Evolutionary conservation across 2,888 invertebrate genomes (phyloP).

Genomic region (Pinctada fucata): DNA sequence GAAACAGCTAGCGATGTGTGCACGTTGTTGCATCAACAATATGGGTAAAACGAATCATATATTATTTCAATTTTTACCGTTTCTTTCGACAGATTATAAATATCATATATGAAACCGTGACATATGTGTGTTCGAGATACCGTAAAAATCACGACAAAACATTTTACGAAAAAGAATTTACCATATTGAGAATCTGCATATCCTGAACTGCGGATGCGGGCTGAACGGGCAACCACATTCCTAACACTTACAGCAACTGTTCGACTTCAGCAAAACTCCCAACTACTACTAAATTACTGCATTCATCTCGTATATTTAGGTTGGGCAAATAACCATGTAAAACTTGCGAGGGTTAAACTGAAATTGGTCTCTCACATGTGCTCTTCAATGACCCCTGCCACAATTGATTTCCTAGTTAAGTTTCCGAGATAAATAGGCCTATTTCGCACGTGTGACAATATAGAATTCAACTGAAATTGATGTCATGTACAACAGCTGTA

Average conservation of each 20-base stretch:
- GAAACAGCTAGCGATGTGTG: too few species aligned
- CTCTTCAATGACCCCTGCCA: not conserved
- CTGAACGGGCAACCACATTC: conserved; percentile 27
- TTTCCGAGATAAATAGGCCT: conserved; percentile 3
- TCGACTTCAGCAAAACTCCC: conserved; percentile 16
- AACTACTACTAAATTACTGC: not conserved
- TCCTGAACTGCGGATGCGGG: conserved; percentile 16
- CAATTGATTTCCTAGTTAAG: conserved; percentile 13
- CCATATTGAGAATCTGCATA: conserved; percentile 27
- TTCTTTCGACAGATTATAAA: too few species aligned
- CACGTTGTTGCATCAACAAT: too few species aligned
- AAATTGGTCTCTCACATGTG: conserved; percentile 1
- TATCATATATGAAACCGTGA: too few species aligned
- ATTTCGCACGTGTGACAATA: conserved; percentile 8
- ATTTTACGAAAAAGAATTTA: not conserved
- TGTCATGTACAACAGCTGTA: conserved; percentile 23
- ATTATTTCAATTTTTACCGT: too few species aligned
- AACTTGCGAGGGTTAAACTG: conserved; percentile 5
- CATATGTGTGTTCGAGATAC: too few species aligned
- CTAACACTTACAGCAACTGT: conserved; percentile 8
- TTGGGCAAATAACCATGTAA: conserved; percentile 5
- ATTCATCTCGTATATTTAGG: not conserved
- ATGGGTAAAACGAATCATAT: too few species aligned
- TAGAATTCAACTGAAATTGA: not conserved
- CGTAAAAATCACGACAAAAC: too few species aligned